phyloP scores from a whole-genome alignment of 2,888 invertebrate genomes.

The Meiosimyza decipiens region DNA sequence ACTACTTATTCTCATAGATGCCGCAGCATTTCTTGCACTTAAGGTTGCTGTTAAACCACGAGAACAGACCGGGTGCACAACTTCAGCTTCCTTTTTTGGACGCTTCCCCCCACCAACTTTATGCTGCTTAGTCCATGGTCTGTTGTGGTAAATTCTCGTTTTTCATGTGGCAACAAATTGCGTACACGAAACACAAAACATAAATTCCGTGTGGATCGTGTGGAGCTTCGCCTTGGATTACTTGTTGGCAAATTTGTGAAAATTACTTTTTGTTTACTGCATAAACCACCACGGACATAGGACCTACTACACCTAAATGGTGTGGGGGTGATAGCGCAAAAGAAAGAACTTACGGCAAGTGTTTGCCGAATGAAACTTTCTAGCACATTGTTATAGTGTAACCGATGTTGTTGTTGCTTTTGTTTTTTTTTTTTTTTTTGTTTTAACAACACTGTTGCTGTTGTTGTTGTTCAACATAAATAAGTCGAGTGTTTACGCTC shows the following conservation, averaged over 20 bases:
- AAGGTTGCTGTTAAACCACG: slow-evolving; percentile 39
- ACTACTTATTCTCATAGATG: slow-evolving; percentile 11
- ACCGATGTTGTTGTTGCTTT: background rate
- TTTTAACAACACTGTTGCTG: background rate
- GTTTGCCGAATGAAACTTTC: no score
- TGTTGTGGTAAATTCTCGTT: slow-evolving; percentile 4
- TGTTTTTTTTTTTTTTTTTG: slow-evolving; percentile 7
- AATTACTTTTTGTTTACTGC: slow-evolving; percentile 64
- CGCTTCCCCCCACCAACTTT: background rate
- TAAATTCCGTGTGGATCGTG: slow-evolving; percentile 58
- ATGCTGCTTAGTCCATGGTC: background rate
- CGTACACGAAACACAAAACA: slow-evolving; percentile 60
- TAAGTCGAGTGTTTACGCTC: slow-evolving; percentile 46
- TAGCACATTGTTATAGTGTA: background rate
- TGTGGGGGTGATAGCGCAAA: background rate
- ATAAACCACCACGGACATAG: background rate
- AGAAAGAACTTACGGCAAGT: no score
- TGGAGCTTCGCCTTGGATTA: slow-evolving; percentile 54
- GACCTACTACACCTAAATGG: no score
- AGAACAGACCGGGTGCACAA: background rate
- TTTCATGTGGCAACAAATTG: slow-evolving; percentile 38
- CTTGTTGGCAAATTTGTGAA: slow-evolving; percentile 64
- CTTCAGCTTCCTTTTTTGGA: background rate
- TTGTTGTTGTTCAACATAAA: slow-evolving; percentile 46
- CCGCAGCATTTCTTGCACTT: slow-evolving; percentile 33